These are phyloP conservation scores for Osmerus mordax DNA, from an alignment of 2,113 vertebrate species.

Conservation along the genomic window DNA sequence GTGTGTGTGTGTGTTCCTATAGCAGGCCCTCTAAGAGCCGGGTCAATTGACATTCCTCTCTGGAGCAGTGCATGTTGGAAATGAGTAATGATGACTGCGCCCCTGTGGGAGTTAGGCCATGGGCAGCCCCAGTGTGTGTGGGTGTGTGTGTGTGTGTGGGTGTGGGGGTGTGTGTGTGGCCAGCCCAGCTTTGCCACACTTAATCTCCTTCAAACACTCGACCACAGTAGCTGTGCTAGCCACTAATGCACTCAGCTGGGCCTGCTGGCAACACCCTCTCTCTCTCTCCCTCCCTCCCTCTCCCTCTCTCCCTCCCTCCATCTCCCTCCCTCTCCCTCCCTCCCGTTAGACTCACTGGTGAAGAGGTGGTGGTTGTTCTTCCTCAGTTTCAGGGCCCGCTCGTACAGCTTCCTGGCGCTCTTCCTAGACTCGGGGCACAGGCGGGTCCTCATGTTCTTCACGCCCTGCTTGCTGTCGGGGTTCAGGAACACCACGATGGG, in stretches of 20 bases:
- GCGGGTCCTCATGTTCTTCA: slow-evolving; percentile 94
- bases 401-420: slow-evolving; percentile 92
- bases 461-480: slow-evolving; percentile 95
- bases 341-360: slow-evolving; percentile 80
- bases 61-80: background rate
- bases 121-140: background rate
- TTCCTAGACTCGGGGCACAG: slow-evolving; percentile 94
- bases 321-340: background rate
- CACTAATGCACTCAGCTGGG: background rate
- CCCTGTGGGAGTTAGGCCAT: background rate
- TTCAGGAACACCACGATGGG: slow-evolving; percentile 97
- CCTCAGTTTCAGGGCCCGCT: slow-evolving; percentile 92
- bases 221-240: background rate
- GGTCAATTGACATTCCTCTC: slow-evolving; percentile 3
- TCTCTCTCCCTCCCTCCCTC: background rate
- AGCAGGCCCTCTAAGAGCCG: background rate
- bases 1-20: background rate
- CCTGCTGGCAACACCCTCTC: slow-evolving; percentile 11
- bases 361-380: slow-evolving; percentile 99
- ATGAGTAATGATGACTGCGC: background rate
- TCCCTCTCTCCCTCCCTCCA: background rate
- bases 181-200: background rate
- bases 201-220: background rate
- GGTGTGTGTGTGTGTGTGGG: background rate
- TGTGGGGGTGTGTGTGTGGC: background rate